Conservation (phyloP, 2,888 invertebrate species). For the Platerodrilus igneus region DNA sequence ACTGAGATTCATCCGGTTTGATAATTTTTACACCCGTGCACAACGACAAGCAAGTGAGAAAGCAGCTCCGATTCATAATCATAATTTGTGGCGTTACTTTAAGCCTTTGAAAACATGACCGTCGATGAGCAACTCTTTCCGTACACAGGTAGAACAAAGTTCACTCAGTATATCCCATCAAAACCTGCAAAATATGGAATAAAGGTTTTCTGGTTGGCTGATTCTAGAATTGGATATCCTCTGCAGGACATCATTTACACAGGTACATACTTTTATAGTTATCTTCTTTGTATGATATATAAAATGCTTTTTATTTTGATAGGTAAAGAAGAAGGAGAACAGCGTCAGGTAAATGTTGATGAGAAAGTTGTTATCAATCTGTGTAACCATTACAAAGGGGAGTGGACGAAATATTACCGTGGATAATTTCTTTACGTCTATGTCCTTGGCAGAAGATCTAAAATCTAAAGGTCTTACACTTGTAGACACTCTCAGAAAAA, state of each 20-base stretch:
- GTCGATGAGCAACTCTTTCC: constrained; percentile 10
- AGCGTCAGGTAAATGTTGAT: constrained; percentile 7
- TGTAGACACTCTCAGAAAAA: not conserved
- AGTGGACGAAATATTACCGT: constrained; percentile 10
- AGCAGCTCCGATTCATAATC: constrained; percentile 11
- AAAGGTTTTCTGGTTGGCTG: constrained; percentile 8
- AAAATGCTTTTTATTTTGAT: not conserved
- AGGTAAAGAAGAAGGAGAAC: constrained; percentile 7
- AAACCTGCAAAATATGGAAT: constrained; percentile 13
- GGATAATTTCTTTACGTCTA: constrained; percentile 9
- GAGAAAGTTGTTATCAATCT: constrained; percentile 6
- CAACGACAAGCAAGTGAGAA: constrained; percentile 10
- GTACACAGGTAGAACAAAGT: constrained; percentile 7
- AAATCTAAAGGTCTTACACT: not conserved
- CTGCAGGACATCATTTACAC: constrained; percentile 8
- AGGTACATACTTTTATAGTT: constrained; percentile 3
- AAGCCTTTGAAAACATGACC: constrained; percentile 10
- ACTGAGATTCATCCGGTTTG: constrained; percentile 13
- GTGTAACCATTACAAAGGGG: constrained; percentile 6
- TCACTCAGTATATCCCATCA: constrained; percentile 10
- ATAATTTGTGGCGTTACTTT: not conserved
- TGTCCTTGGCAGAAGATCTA: not conserved
- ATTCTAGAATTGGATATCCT: constrained; percentile 6
- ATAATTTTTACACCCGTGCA: constrained; percentile 9
- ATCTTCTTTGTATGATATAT: not conserved